Conservation (phyloP, 1,140 invertebrate species). For the Leguminivora glycinivorella region DNA sequence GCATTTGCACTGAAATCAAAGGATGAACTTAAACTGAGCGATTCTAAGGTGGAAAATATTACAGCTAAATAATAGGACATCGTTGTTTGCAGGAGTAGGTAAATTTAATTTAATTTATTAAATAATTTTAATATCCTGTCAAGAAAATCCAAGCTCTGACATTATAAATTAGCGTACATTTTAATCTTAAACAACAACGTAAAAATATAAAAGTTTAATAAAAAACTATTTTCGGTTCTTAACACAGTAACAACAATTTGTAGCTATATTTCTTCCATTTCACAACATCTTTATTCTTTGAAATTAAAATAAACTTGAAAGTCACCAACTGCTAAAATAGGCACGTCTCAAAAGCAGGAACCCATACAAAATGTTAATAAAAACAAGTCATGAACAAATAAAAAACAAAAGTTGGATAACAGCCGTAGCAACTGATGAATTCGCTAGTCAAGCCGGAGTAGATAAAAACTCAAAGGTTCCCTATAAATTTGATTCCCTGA, state of each 20-base stretch:
- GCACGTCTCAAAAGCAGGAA: background rate
- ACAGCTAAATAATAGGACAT: too few relatives aligned
- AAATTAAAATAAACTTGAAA: background rate
- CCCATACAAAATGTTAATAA: background rate
- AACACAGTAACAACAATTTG: background rate
- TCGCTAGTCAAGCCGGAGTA: background rate
- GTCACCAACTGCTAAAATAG: background rate
- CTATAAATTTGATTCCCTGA: constrained; percentile 2
- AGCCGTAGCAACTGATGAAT: constrained; percentile 3
- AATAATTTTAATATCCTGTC: too few relatives aligned
- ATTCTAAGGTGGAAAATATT: too few relatives aligned
- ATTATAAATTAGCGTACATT: too few relatives aligned
- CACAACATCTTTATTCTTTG: background rate
- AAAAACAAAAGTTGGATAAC: background rate
- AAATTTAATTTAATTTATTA: too few relatives aligned
- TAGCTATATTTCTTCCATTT: background rate
- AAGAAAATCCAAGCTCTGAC: too few relatives aligned
- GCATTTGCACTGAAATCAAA: too few relatives aligned
- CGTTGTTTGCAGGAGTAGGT: too few relatives aligned
- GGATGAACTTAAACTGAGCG: too few relatives aligned
- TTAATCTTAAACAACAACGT: too few relatives aligned
- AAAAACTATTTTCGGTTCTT: too few relatives aligned
- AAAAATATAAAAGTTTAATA: too few relatives aligned
- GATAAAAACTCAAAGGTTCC: constrained; percentile 2
- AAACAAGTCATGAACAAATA: background rate